Base-by-base conservation (phyloP, 2,888 invertebrate species). In the Lasioglossum lativentre region DNA sequence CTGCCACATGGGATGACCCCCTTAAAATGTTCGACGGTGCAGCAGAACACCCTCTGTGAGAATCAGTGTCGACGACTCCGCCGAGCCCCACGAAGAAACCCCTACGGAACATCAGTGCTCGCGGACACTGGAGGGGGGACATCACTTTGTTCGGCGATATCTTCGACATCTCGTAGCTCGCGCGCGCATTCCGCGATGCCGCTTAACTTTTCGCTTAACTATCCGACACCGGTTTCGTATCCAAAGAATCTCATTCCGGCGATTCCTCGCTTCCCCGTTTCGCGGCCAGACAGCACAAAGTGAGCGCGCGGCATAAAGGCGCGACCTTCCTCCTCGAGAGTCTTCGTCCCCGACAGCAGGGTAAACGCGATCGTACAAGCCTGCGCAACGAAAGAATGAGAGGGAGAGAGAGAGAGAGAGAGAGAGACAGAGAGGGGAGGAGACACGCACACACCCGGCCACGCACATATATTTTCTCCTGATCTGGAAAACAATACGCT, bases 401-500 rank as follows among this genome's bases (percentile, higher is more conserved):
- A 59, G 27, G 27, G 3, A 59, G 27, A 59, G 3, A 14, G 14
- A 42, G 42, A n/a, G 52, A n/a, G 23, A 10, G 4, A 52, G 52
- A 52, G 59, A 16, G 30, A 34, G 34, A 66, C 2, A 4, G 23
- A 40, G 8, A 52, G 10, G 1, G 27, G 8, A 16, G 19, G 34
- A 66, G 16, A 23, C 19, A 66, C 30, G 66, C 66, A 34, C 30
- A 66, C 66, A 30, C 19, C 23, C 66, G 34, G 66, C 66, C 66
- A 78, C 84, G 90, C 86, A 94, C 93, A 94, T 95, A 95, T 94
- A 94, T 95, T 95, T 94, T 88, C 94, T 94, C 94, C 94, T 93
- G 94, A 95, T 95, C 95, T 94, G 94, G 94, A 94, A 95, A 95
- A 95, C 95, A 95, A 95, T 95, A 95, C 93, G 92, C 93, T 93